Base-by-base conservation (phyloP, 1,140 invertebrate species). In the Cyclina sinensis region DNA sequence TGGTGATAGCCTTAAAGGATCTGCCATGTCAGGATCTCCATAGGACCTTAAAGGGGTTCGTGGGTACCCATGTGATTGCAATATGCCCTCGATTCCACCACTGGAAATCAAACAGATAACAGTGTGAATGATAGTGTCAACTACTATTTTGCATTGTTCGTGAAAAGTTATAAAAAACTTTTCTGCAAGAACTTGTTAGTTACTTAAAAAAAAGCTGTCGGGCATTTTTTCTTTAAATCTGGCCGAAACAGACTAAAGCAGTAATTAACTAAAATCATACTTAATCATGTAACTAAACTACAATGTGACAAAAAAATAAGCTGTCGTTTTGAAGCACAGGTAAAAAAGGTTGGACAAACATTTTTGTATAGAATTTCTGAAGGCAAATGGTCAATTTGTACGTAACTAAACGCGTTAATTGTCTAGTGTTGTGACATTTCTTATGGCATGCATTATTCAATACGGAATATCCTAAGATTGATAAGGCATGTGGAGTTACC, bases 21-120 rank as follows among this genome's bases (percentile, higher is more conserved):
- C 86, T n/a, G 51, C 68, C 62, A 82, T 82, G 24, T 88, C 86
- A 0, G 86, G 86, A 51, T 88, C 86, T 70, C 79, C 79, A 32
- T 82, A 88, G 51, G 86, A 74, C 27, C 86, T 57, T 14, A 88
- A 43, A 46, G 86, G 86, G 7, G 86, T 74, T 81, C 86, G 37
- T n/a, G 79, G 68, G 35, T 54, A 88, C 9, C 65, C 35, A 57
- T 68, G 30, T 37, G 79, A 43, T 48, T 88, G 86, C 30, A 88
- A 57, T 51, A 88, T 82, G 18, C 79, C 65, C 51, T 88, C 86
- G 35, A 88, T 82, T 24, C 59, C 65, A 21, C n/a, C 32, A 35
- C 86, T 88, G 86, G 5, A 88, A 88, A 46, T n/a, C n/a, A n/a
- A n/a, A n/a, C n/a, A n/a, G n/a, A n/a, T n/a, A n/a, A n/a, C n/a